Base-by-base conservation (phyloP, 2,797 vertebrate genomes). In the Loriculus beryllinus region DNA sequence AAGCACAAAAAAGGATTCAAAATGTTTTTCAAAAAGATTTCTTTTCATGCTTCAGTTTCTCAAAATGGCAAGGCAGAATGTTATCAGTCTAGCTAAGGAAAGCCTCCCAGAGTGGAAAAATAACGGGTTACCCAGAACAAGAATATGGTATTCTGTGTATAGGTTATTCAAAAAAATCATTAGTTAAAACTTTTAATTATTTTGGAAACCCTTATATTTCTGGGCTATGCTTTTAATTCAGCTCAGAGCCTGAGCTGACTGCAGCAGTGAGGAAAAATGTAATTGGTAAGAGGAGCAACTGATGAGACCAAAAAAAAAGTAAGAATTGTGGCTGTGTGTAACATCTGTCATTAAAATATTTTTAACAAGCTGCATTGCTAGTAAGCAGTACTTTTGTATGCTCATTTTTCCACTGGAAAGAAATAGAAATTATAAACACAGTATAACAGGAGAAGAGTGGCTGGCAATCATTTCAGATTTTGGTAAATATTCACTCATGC, bases 101-200 rank as follows among this genome's bases (percentile, higher is more conserved):
- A 39, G 7, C 35, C 7, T 68, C 42, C n/a, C 16, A 2, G 2
- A 75, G 52, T 11, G 10, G 52, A 71, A 82, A 90, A 90, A 80
- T 85, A 65, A 35, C 48, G 70, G 54, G 60, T 77, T 75, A 52
- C 22, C 22, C 42, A 77, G 57, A 83, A 10, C 15, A 45, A 82
- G 48, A 77, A 63, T 45, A 39, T 21, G 25, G 10, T 47, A 26
- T 77, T 33, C 52, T 52, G 16, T 56, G 16, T 43, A 3, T 5
- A 62, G 71, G 40, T 84, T 86, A 47, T 51, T 70, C 6, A 21
- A 82, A 25, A 52, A 52, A 77, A n/a, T 68, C 22, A 14, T 60
- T 94, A 77, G 57, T 60, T 74, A 82, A 90, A 86, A 86, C 35
- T 79, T 87, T 14, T 64, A 76, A 93, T 20, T 84, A 26, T 88